Conservation (phyloP, 2,888 invertebrate species). For the Mythimna pallens region DNA sequence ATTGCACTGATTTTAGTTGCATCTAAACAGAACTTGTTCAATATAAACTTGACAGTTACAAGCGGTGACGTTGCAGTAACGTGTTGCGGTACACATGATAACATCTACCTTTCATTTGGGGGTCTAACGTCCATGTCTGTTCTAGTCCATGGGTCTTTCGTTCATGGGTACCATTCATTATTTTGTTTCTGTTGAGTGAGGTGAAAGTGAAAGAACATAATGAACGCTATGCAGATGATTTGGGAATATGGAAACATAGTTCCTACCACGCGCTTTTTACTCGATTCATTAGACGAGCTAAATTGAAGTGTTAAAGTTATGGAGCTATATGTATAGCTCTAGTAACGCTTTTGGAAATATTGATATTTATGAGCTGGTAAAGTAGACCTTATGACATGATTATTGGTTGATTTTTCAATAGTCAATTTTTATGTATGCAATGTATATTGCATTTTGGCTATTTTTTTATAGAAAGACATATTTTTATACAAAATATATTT, state of each 20-base stretch:
- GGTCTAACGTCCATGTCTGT: constrained; percentile 50
- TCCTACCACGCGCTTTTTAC: too few species aligned
- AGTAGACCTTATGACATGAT: not conserved
- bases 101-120: constrained; percentile 86
- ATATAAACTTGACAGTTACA: constrained; percentile 44
- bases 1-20: constrained; percentile 6
- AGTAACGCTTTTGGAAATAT: not conserved
- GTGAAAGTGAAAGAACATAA: constrained; percentile 17
- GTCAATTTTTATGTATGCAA: too few species aligned
- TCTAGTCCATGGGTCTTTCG: constrained; percentile 52
- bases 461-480: not conserved
- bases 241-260: not conserved
- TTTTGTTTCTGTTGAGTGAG: constrained; percentile 10
- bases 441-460: too few species aligned
- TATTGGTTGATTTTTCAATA: too few species aligned
- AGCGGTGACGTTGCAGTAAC: constrained; percentile 53
- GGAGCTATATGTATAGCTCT: too few species aligned
- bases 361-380: not conserved
- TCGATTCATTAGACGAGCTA: too few species aligned
- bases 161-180: constrained; percentile 56
- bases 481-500: too few species aligned
- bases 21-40: not conserved
- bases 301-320: too few species aligned
- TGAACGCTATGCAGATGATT: not conserved
- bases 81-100: constrained; percentile 72